Evolutionary conservation across 2,113 vertebrate genomes (phyloP).

Genomic region (Anhinga rufa): DNA sequence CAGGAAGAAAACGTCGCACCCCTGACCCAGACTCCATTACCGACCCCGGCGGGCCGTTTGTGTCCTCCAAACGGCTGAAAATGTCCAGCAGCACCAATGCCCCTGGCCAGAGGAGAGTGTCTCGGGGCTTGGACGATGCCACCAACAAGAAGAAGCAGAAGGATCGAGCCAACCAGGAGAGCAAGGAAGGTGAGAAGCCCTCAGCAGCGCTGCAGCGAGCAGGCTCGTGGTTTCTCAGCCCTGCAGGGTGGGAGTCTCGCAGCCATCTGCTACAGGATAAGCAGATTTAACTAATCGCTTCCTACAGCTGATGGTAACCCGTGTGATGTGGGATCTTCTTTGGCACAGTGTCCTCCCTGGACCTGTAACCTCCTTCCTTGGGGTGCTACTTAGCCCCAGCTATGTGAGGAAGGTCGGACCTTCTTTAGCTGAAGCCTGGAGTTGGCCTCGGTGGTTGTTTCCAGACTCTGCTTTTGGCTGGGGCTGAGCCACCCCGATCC

Average conservation of each 20-base stretch:
- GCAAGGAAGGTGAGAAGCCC: slow-evolving; percentile 85
- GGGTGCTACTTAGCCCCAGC: not conserved
- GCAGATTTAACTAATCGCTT: slow-evolving; percentile 56
- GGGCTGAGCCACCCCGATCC: not conserved
- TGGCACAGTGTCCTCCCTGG: slow-evolving; percentile 11
- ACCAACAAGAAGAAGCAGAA: slow-evolving; percentile 96
- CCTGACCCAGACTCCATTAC: slow-evolving; percentile 97
- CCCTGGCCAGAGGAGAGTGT: slow-evolving; percentile 73
- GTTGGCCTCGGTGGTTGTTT: not conserved
- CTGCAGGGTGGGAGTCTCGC: not conserved
- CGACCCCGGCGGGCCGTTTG: slow-evolving; percentile 85
- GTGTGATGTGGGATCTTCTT: slow-evolving; percentile 3
- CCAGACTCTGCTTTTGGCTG: not conserved
- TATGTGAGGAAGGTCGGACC: not conserved
- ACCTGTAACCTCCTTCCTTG: slow-evolving; percentile 2
- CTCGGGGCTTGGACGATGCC: slow-evolving; percentile 75
- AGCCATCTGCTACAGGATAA: slow-evolving; percentile 51
- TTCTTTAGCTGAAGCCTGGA: not conserved
- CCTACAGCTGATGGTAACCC: slow-evolving; percentile 23
- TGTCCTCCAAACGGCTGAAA: slow-evolving; percentile 92
- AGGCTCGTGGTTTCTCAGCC: not conserved
- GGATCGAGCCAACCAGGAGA: slow-evolving; percentile 93
- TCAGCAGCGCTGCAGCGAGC: slow-evolving; percentile 69
- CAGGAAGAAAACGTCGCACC: slow-evolving; percentile 95
- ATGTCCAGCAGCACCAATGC: slow-evolving; percentile 81